phyloP scores from a whole-genome alignment of 2,888 invertebrate genomes.

The Muscina levida region DNA sequence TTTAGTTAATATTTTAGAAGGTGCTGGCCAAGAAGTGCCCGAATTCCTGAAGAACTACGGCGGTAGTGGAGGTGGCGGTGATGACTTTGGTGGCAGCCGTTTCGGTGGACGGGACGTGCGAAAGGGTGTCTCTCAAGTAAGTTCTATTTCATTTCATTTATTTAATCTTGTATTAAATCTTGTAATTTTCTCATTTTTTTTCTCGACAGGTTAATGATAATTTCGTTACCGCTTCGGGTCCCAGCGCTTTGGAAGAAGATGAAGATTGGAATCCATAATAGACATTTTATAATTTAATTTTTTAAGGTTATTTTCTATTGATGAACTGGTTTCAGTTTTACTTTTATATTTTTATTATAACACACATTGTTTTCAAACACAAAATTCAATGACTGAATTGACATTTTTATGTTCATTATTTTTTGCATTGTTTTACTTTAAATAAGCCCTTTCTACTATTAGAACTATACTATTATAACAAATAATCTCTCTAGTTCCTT shows the following conservation, averaged over 20 bases:
- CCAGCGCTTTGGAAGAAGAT: conserved; percentile 70
- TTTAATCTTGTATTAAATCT: background rate
- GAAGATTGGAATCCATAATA: conserved; percentile 69
- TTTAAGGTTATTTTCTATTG: conserved; percentile 12
- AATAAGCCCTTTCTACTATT: too few relatives aligned
- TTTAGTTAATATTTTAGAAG: conserved; percentile 87
- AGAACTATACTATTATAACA: too few relatives aligned
- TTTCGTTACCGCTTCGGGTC: conserved; percentile 59
- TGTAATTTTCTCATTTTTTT: conserved; percentile 28
- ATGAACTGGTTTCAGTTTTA: conserved; percentile 53
- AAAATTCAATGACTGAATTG: conserved; percentile 40
- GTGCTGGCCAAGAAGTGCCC: conserved; percentile 90
- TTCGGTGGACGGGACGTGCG: conserved; percentile 88
- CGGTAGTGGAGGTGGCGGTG: conserved; percentile 78
- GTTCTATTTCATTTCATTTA: background rate
- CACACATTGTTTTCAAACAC: too few relatives aligned
- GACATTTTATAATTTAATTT: conserved; percentile 31
- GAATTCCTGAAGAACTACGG: conserved; percentile 84
- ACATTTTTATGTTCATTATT: conserved; percentile 17
- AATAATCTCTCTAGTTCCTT: too few relatives aligned
- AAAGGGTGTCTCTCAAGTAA: conserved; percentile 68
- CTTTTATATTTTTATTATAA: too few relatives aligned
- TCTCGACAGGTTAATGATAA: conserved; percentile 67
- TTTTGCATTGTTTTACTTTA: conserved; percentile 3
- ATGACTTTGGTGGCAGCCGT: conserved; percentile 73